Conservation (phyloP, 37 sponge, comb jelly and placozoan genomes). For the Crambe crambe region DNA sequence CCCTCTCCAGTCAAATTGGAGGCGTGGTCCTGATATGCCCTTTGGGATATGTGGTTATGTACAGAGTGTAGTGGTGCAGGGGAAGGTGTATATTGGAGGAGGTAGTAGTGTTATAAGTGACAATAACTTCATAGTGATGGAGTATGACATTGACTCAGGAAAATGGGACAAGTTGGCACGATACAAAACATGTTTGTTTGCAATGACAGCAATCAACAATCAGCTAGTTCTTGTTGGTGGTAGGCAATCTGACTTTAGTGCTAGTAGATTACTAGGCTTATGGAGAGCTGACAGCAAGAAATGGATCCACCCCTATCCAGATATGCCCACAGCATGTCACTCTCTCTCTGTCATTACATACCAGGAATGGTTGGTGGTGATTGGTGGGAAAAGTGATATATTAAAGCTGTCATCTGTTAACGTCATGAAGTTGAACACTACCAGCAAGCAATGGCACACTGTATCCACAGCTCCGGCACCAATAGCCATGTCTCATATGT, state of each 20-base stretch:
- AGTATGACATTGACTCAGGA: not conserved
- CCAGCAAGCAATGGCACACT: not conserved
- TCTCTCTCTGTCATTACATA: not conserved
- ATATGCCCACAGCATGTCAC: slow-evolving; percentile 1
- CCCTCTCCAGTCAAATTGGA: not conserved
- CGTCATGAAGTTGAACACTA: not conserved
- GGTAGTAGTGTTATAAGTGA: not conserved
- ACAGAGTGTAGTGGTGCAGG: slow-evolving; percentile 2
- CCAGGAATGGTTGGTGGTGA: not conserved
- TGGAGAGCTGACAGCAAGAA: not conserved
- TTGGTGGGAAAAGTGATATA: not conserved
- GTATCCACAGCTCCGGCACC: not conserved
- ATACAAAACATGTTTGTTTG: not conserved
- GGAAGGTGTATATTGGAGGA: slow-evolving; percentile 1
- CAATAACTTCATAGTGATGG: not conserved
- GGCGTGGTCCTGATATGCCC: slow-evolving; percentile 5
- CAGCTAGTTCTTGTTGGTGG: slow-evolving; percentile 6
- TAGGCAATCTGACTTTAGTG: not conserved
- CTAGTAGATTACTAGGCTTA: not conserved
- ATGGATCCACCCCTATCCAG: slow-evolving; percentile 30
- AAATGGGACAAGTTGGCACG: not conserved
- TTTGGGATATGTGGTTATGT: not conserved
- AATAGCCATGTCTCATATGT: not conserved
- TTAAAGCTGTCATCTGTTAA: not conserved
- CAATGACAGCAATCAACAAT: not conserved